Base-by-base conservation (phyloP, 2,113 vertebrate genomes). In the Manacus vitellinus region DNA sequence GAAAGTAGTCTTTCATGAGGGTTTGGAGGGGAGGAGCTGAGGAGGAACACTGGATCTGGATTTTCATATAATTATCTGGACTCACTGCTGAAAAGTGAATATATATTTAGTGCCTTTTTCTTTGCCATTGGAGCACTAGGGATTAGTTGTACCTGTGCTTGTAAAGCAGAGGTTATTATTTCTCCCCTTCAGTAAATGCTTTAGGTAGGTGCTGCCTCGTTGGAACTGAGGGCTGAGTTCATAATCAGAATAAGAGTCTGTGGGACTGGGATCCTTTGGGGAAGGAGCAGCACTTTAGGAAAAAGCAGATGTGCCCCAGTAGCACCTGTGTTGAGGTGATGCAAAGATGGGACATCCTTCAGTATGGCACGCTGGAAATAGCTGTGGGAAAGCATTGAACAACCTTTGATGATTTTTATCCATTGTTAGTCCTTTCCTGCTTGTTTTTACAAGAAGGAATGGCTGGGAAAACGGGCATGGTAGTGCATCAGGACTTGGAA, bases 401-500 rank as follows among this genome's bases (percentile, higher is more conserved):
- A 35, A 1, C 12, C 46, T 30, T 37, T 1, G 1, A 7, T 46
- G 19, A 8, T 67, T 82, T 67, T 27, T 30, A 58, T 37, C n/a
- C 62, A 2, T 56, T 61, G 0, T 47, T n/a, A 49, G 9, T 10
- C n/a, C 5, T 47, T 24, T 71, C 14, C 76, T 75, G 44, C 14
- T 30, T 19, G 31, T 33, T 94, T 65, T 24, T 8, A 9, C 2
- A 3, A 54, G 35, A 39, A 44, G 14, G 25, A 58, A 31, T 10
- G 47, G 8, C 22, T 30, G 41, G 52, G 30, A 7, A 19, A 4
- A 0, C 67, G 41, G 52, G 21, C 41, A 1, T 0, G 5, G 20
- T 14, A 35, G 33, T n/a, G 37, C 44, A n/a, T n/a, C 66, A 37
- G 55, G 81, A 28, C 49, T 54, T 66, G 63, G 67, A 39, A 70